Conservation (phyloP, 2,113 vertebrate genomes). For the Petaurus breviceps region DNA sequence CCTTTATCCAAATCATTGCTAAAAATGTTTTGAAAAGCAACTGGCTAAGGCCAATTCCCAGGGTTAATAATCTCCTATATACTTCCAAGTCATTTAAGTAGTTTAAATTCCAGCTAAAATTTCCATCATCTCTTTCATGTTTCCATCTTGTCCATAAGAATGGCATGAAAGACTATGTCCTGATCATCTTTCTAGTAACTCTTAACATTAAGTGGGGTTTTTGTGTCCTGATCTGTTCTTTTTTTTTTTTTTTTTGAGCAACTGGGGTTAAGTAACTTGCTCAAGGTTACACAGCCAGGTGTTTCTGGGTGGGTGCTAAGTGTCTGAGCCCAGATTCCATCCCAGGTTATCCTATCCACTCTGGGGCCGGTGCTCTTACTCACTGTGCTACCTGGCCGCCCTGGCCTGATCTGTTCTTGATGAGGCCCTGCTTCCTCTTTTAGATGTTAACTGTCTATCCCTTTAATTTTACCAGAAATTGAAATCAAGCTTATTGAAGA, state of each 20-base stretch:
- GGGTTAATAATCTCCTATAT: background rate
- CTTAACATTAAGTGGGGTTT: background rate
- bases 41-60: background rate
- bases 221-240: background rate
- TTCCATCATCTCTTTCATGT: background rate
- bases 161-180: background rate
- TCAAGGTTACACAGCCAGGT: too few relatives aligned
- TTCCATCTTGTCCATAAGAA: background rate
- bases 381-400: too few relatives aligned
- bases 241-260: too few relatives aligned
- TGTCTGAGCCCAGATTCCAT: too few relatives aligned
- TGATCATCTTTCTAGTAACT: background rate
- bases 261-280: too few relatives aligned
- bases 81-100: background rate
- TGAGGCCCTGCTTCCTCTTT: background rate
- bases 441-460: background rate
- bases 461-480: background rate
- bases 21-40: background rate
- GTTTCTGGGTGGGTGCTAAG: too few relatives aligned
- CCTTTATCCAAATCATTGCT: background rate
- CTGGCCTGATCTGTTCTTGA: background rate
- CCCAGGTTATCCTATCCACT: too few relatives aligned
- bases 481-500: background rate
- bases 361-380: too few relatives aligned
- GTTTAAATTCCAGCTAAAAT: background rate